These are phyloP conservation scores for Galeopsomyia nigrocyanea DNA, from an alignment of 2,888 invertebrate genomes.

Conservation along the genomic window DNA sequence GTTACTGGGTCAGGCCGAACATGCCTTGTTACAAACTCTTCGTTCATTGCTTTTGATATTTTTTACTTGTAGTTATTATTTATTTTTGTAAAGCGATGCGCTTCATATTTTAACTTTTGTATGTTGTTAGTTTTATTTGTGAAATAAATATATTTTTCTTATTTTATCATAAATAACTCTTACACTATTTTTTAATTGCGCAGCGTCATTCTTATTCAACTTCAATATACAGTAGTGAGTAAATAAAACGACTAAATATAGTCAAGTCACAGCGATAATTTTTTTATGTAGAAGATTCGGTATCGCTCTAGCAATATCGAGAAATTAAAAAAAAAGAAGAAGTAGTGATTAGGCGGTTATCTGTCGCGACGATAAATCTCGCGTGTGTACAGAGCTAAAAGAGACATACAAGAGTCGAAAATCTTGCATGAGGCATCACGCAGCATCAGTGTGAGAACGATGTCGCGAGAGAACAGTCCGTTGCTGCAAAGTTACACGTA, in stretches of 20 bases:
- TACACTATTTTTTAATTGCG: no score
- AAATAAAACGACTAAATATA: no score
- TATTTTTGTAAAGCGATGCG: neutral
- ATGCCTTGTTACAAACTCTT: conserved; percentile 57
- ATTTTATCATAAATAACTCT: no score
- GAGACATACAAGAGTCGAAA: no score
- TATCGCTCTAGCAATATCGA: neutral
- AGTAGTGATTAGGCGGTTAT: neutral
- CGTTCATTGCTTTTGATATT: conserved; percentile 50
- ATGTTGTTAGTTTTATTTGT: neutral
- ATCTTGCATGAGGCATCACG: no score
- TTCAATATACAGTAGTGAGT: no score
- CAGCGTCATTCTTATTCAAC: no score
- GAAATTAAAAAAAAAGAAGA: conserved; percentile 12
- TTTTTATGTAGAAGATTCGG: neutral
- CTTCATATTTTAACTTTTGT: conserved; percentile 15
- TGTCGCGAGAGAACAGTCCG: conserved; percentile 28
- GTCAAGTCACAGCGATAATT: no score
- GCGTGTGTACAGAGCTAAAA: neutral
- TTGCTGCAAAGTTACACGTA: conserved; percentile 10
- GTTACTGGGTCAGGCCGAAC: conserved; percentile 50
- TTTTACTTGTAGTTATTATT: neutral
- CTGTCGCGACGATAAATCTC: neutral
- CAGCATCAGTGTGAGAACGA: neutral
- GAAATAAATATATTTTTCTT: no score